Conservation (phyloP, 2,888 invertebrate species). For the Eueremaeus valkanovi region DNA sequence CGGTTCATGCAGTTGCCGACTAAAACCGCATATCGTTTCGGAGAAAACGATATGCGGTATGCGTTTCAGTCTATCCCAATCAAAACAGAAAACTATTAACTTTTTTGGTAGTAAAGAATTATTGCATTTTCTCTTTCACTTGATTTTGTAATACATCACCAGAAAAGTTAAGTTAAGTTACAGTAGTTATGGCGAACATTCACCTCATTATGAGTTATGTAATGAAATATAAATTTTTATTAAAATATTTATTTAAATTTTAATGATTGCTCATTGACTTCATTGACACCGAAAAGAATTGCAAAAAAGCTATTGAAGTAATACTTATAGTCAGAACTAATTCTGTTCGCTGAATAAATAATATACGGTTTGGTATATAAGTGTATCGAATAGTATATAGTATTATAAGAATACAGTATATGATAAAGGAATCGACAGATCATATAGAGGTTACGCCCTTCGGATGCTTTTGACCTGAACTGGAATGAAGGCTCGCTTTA, state of each 20-base stretch:
- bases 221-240: background rate
- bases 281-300: background rate
- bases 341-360: conserved; percentile 1
- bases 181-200: background rate
- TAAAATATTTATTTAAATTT: background rate
- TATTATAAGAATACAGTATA: too few relatives aligned
- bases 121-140: background rate
- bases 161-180: background rate
- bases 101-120: background rate
- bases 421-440: background rate
- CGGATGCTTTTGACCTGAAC: conserved; percentile 10
- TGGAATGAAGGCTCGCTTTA: conserved; percentile 8
- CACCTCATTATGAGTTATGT: background rate
- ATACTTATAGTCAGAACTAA: background rate
- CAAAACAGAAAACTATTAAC: too few relatives aligned
- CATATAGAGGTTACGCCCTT: conserved; percentile 6
- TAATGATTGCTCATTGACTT: background rate
- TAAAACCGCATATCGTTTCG: too few relatives aligned
- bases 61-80: too few relatives aligned
- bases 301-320: background rate
- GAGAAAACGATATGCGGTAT: too few relatives aligned
- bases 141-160: background rate
- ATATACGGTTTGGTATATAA: background rate
- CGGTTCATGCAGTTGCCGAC: too few relatives aligned
- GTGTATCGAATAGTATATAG: background rate